These are phyloP conservation scores for Carcharodon carcharias DNA, from an alignment of 2,797 vertebrate species.

Conservation along the genomic window DNA sequence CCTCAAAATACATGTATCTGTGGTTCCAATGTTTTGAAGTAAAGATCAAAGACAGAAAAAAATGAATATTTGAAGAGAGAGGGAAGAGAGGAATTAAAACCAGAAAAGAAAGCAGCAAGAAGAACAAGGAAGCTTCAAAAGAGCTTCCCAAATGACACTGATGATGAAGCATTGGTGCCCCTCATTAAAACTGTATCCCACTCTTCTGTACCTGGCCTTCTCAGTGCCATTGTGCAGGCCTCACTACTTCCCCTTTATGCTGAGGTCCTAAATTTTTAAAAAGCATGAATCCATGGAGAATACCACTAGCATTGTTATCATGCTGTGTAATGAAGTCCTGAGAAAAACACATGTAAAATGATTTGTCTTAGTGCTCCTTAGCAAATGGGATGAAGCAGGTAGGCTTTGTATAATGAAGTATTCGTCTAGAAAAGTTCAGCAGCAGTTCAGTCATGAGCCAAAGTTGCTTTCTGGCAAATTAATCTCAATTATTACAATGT, in stretches of 20 bases:
- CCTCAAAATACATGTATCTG: not conserved
- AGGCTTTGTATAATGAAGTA: not conserved
- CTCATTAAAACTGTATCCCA: not conserved
- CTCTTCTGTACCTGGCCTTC: not conserved
- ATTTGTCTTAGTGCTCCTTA: not conserved
- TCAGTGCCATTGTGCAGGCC: not conserved
- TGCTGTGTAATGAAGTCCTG: not conserved
- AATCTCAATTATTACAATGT: not conserved
- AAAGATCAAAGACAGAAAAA: not conserved
- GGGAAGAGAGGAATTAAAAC: not conserved
- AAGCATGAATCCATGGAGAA: not conserved
- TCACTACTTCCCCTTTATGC: not conserved
- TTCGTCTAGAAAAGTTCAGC: not conserved
- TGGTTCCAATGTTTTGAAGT: not conserved
- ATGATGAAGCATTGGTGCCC: not conserved
- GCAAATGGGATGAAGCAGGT: not conserved
- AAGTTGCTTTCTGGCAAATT: not conserved
- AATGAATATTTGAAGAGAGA: not conserved
- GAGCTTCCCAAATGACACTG: not conserved
- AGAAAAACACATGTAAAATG: not conserved
- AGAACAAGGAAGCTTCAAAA: not conserved
- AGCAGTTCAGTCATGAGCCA: not conserved
- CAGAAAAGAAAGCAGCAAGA: not conserved
- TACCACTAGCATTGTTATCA: not conserved
- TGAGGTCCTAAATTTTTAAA: not conserved